These are phyloP conservation scores for Lamprotornis superbus DNA, from an alignment of 2,113 vertebrate species.

Conservation along the genomic window DNA sequence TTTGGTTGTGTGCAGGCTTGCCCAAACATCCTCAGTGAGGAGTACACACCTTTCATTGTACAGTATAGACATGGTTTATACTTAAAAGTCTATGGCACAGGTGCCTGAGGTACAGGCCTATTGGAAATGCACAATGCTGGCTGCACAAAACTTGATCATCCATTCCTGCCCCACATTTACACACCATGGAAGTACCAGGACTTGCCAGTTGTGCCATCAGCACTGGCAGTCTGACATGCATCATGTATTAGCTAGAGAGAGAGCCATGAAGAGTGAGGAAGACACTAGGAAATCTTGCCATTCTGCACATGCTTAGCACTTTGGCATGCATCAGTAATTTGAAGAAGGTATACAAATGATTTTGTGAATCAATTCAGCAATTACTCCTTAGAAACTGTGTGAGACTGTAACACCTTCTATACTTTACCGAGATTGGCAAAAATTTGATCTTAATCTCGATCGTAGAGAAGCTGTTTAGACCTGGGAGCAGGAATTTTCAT, in stretches of 20 bases:
- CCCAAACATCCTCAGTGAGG: not conserved
- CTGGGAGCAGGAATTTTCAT: not conserved
- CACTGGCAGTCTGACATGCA: not conserved
- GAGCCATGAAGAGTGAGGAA: accelerated
- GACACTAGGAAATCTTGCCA: not conserved
- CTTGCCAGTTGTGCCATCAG: not conserved
- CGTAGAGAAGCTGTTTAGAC: not conserved
- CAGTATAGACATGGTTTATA: not conserved
- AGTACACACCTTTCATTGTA: accelerated
- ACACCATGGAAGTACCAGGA: not conserved
- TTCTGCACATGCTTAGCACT: not conserved
- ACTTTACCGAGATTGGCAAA: not conserved
- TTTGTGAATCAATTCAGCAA: not conserved
- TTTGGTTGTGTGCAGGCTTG: not conserved
- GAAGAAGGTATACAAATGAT: not conserved
- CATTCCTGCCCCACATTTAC: not conserved
- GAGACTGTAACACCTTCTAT: not conserved
- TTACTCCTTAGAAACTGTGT: not conserved
- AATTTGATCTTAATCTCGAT: not conserved
- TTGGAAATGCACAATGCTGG: accelerated
- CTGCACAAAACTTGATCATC: not conserved
- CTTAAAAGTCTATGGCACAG: not conserved
- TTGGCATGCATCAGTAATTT: not conserved
- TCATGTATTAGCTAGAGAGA: not conserved
- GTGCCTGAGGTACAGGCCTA: not conserved